These are phyloP conservation scores for Andrena camellia DNA, from an alignment of 2,888 invertebrate species.

Conservation along the genomic window DNA sequence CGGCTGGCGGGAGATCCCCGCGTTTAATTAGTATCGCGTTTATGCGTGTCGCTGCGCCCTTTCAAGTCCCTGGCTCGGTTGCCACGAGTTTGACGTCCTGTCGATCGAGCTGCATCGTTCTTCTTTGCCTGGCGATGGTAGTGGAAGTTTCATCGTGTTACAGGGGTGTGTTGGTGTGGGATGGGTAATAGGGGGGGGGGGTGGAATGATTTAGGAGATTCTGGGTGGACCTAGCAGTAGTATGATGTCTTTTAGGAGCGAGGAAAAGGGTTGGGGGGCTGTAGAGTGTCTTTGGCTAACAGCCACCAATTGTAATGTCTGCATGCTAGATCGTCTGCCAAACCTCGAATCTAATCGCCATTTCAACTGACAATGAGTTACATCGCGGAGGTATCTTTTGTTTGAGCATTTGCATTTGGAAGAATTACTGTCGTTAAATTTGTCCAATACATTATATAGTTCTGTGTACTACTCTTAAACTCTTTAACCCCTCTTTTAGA, in stretches of 20 bases:
- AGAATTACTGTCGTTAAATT: too few relatives aligned
- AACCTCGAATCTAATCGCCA: too few relatives aligned
- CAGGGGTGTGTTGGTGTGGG: neutral
- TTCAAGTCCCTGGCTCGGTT: conserved; percentile 37
- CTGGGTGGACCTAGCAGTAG: neutral
- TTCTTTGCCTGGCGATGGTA: neutral
- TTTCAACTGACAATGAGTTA: too few relatives aligned
- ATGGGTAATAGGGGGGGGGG: neutral
- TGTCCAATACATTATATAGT: too few relatives aligned
- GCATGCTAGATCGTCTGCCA: too few relatives aligned
- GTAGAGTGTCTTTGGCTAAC: too few relatives aligned
- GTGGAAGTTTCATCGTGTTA: neutral
- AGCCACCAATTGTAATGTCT: too few relatives aligned
- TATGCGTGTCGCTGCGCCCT: conserved; percentile 62
- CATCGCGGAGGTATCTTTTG: too few relatives aligned
- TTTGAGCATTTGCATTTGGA: too few relatives aligned
- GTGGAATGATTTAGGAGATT: neutral
- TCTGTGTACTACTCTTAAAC: too few relatives aligned
- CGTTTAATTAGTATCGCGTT: conserved; percentile 79
- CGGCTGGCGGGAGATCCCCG: conserved; percentile 60
- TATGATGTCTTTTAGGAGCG: too few relatives aligned
- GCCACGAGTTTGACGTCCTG: conserved; percentile 21
- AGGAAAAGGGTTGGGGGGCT: too few relatives aligned
- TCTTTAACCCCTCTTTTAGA: neutral
- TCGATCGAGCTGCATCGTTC: conserved; percentile 37